Conservation (phyloP, 92 coral and sea anemone species). For the Hydrozoanthus gracilis region DNA sequence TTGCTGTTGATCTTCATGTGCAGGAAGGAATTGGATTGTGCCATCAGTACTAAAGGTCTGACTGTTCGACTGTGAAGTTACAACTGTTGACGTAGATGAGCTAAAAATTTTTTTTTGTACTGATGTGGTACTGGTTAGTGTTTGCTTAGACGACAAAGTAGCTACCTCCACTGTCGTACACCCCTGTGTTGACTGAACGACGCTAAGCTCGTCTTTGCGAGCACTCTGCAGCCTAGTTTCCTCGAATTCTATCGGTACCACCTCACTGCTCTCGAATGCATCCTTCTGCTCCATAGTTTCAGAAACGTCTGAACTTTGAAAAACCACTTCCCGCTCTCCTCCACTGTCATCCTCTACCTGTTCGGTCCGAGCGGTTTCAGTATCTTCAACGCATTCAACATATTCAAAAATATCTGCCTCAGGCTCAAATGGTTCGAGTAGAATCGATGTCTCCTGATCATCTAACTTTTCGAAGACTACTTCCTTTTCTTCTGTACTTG, state of each 20-base stretch:
- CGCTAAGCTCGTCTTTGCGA: background rate
- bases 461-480: background rate
- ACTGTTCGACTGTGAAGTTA: constrained; percentile 1
- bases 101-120: background rate
- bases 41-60: constrained; percentile 21
- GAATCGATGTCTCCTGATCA: constrained; percentile 3
- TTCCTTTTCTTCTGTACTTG: constrained; percentile 36
- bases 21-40: background rate
- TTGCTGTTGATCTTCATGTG: constrained; percentile 7
- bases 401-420: constrained; percentile 44
- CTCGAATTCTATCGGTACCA: background rate
- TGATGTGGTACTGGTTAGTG: background rate
- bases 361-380: background rate
- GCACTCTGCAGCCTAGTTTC: background rate
- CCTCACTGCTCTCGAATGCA: background rate
- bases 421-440: constrained; percentile 41
- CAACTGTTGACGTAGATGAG: background rate
- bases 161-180: background rate
- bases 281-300: background rate
- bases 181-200: background rate
- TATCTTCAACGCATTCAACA: constrained; percentile 40
- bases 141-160: background rate
- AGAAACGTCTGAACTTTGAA: background rate
- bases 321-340: background rate
- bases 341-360: constrained; percentile 10